Evolutionary conservation across 2,113 vertebrate genomes (phyloP).

Genomic region (Tyto alba): DNA sequence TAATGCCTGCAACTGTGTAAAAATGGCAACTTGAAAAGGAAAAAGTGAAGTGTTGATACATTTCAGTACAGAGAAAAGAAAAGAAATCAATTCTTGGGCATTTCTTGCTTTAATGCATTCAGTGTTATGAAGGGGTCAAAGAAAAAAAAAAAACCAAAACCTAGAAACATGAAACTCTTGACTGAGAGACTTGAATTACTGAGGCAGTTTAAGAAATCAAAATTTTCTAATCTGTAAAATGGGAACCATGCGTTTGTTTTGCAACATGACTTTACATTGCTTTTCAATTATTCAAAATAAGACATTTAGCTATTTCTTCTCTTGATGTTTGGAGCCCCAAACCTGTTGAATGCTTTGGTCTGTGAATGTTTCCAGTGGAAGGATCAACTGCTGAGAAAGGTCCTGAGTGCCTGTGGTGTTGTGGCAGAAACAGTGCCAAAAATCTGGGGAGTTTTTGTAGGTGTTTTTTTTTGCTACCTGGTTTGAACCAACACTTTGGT

Average conservation of each 20-base stretch:
- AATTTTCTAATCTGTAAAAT: not conserved
- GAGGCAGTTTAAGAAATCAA: not conserved
- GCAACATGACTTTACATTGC: not conserved
- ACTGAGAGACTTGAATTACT: not conserved
- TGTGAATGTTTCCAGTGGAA: not conserved
- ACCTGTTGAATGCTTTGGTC: not conserved
- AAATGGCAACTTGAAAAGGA: constrained; percentile 8
- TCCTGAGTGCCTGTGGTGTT: fast-evolving
- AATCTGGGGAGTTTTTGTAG: fast-evolving
- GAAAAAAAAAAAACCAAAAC: not conserved
- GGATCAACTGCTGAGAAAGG: not conserved
- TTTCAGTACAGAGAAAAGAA: not conserved
- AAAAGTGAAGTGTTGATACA: not conserved
- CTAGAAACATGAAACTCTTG: not conserved
- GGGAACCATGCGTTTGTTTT: not conserved
- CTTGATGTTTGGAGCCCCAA: not conserved
- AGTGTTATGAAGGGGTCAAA: constrained; percentile 6
- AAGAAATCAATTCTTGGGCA: constrained; percentile 15
- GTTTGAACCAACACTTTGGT: not conserved
- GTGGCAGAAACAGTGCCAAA: not conserved
- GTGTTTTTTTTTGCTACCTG: not conserved
- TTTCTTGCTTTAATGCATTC: constrained; percentile 26
- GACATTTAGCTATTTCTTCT: not conserved
- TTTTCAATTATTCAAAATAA: not conserved
- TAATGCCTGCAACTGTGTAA: not conserved